Evolutionary conservation across 2,113 vertebrate genomes (phyloP).

Genomic region (Spea multiplicata): DNA sequence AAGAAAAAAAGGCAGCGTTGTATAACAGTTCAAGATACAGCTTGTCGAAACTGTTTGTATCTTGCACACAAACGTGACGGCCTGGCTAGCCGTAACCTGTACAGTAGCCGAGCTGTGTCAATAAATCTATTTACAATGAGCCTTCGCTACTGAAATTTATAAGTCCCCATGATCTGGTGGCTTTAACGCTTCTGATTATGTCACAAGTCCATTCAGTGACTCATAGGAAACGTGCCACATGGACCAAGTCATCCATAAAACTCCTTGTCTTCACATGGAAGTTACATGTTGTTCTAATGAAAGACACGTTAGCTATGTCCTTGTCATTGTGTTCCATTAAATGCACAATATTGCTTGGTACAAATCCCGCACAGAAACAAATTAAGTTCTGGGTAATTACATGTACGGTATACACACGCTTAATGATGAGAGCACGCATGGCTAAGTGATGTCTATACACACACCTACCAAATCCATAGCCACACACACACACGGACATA

Average conservation of each 20-base stretch:
- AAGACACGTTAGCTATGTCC: neutral
- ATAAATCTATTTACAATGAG: conserved; percentile 10
- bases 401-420: too few relatives aligned
- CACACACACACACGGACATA: too few relatives aligned
- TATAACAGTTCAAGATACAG: conserved; percentile 8
- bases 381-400: too few relatives aligned
- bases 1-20: neutral
- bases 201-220: neutral
- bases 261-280: neutral
- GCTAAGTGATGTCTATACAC: too few relatives aligned
- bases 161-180: neutral
- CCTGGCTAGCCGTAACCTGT: neutral
- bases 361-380: neutral
- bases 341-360: neutral
- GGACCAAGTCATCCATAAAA: neutral
- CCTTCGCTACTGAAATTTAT: neutral
- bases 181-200: neutral
- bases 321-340: conserved; percentile 4
- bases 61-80: neutral
- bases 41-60: conserved; percentile 1
- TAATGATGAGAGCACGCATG: too few relatives aligned
- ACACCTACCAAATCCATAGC: too few relatives aligned
- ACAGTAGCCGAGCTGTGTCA: neutral
- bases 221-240: conserved; percentile 8
- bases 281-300: conserved; percentile 15